phyloP scores from a whole-genome alignment of 2,797 vertebrate species.

The Darevskia mixta region DNA sequence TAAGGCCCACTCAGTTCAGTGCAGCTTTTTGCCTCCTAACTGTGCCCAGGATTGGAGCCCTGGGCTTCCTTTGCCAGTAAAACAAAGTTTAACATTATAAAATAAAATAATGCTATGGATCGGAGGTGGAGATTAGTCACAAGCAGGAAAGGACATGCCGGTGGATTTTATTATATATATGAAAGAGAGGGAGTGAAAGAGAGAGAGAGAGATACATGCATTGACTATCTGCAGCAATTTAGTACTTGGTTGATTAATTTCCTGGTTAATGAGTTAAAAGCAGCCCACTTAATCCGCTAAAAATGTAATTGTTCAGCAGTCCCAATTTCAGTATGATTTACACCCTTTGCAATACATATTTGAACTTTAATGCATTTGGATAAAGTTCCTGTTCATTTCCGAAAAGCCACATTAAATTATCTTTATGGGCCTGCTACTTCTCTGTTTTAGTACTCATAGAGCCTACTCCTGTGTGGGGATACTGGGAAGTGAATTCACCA shows the following conservation, averaged over 20 bases:
- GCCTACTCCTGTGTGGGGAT: neutral
- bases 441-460: neutral
- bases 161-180: neutral
- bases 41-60: neutral
- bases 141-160: neutral
- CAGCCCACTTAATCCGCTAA: slow-evolving; percentile 11
- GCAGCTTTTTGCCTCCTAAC: neutral
- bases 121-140: neutral
- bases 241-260: slow-evolving; percentile 31
- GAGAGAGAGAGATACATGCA: neutral
- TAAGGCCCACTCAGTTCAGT: neutral
- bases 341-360: neutral
- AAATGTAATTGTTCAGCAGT: slow-evolving; percentile 18
- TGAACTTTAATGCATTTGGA: slow-evolving; percentile 28
- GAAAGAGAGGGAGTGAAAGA: neutral
- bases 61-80: neutral
- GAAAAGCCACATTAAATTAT: slow-evolving; percentile 26
- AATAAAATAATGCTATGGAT: neutral
- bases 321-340: slow-evolving; percentile 15
- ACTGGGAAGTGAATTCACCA: neutral
- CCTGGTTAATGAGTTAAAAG: slow-evolving; percentile 35
- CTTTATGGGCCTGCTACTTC: neutral
- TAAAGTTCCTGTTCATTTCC: slow-evolving; percentile 32
- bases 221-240: slow-evolving; percentile 13
- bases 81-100: neutral